Percentiles rank a stretch among this genome's conserved stretches.
Conservation (phyloP, 2,888 invertebrate species). For the Drosophila heteroneura region DNA sequence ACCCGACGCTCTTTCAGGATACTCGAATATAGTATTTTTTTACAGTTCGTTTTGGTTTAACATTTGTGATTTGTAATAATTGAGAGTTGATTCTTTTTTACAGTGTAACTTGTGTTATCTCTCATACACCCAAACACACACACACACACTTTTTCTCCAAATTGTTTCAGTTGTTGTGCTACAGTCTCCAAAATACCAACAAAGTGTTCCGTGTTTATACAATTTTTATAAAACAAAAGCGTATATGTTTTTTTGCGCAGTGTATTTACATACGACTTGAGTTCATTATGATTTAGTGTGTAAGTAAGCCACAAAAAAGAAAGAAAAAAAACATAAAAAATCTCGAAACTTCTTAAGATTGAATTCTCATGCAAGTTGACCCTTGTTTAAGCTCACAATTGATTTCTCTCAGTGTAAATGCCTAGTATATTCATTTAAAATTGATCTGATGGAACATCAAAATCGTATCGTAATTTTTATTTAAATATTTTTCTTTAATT, state of each 20-base stretch:
- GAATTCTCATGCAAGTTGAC: constrained; percentile 16
- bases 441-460: constrained; percentile 1
- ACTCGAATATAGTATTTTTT: constrained; percentile 20
- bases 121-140: constrained; percentile 21
- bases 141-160: constrained; percentile 33
- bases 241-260: constrained; percentile 56
- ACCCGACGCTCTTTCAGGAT: constrained; percentile 28
- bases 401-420: constrained; percentile 33
- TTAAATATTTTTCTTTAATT: neutral
- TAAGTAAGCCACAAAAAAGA: constrained; percentile 51
- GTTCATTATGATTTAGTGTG: constrained; percentile 61
- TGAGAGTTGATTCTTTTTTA: constrained; percentile 36
- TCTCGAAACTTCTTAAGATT: constrained; percentile 1
- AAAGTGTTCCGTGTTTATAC: constrained; percentile 58
- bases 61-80: constrained; percentile 44
- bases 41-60: constrained; percentile 27
- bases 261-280: constrained; percentile 51
- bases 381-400: constrained; percentile 23
- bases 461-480: neutral
- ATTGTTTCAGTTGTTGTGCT: constrained; percentile 65
- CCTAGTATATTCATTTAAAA: neutral
- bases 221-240: constrained; percentile 34
- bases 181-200: constrained; percentile 57
- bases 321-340: constrained; percentile 1
- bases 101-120: constrained; percentile 42